These are phyloP conservation scores for Polypedilum pembai DNA, from an alignment of 1,140 invertebrate genomes.

Conservation along the genomic window DNA sequence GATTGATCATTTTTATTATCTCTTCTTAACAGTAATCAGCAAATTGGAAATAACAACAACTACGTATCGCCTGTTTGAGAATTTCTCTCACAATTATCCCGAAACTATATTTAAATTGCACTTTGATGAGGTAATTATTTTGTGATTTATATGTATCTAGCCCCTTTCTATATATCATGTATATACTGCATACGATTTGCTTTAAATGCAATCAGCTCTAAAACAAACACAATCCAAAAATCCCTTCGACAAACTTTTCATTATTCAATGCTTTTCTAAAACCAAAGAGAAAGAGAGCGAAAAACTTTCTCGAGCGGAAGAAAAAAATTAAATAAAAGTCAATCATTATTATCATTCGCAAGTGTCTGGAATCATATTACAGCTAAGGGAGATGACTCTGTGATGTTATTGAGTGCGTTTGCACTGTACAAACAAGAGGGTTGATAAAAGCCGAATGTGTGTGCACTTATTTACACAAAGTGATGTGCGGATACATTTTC, in stretches of 20 bases:
- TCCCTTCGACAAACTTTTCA: slow-evolving; percentile 20
- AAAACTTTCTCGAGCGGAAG: background rate
- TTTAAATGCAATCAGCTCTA: background rate
- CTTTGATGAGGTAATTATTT: slow-evolving; percentile 27
- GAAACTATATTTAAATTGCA: slow-evolving; percentile 27
- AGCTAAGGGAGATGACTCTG: background rate
- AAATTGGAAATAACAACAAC: slow-evolving; percentile 43
- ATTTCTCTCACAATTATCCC: slow-evolving; percentile 28
- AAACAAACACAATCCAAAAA: slow-evolving; percentile 7
- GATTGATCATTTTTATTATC: background rate
- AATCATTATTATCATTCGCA: slow-evolving; percentile 25
- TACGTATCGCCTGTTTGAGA: slow-evolving; percentile 55
- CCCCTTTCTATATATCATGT: background rate
- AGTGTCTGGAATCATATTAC: slow-evolving; percentile 21
- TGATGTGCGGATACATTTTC: background rate
- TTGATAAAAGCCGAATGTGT: slow-evolving; percentile 9
- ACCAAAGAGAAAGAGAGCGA: background rate
- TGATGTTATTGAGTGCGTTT: slow-evolving; percentile 7
- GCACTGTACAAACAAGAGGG: slow-evolving; percentile 10
- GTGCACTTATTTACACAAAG: background rate
- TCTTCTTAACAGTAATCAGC: slow-evolving; percentile 4
- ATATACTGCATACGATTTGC: background rate
- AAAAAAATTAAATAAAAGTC: slow-evolving; percentile 28
- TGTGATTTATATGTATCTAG: slow-evolving; percentile 1
- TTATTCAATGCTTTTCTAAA: slow-evolving; percentile 24